Percentiles rank a stretch among this genome's conserved stretches.
Evolutionary conservation across 2,797 vertebrate species (phyloP).

Genomic region (Neosilurus mollespiculum): DNA sequence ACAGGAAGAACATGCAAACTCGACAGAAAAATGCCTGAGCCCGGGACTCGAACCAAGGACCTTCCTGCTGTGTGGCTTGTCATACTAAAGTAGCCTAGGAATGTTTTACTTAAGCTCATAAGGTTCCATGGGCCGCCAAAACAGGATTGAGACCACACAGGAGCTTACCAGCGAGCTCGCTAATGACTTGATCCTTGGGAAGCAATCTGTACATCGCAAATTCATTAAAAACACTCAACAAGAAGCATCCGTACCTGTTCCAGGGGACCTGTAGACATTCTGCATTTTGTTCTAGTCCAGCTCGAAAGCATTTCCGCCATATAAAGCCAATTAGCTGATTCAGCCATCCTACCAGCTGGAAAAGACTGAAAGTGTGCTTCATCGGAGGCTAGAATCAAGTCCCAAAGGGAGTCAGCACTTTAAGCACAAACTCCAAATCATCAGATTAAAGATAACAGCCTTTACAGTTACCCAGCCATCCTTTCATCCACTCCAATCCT

Average conservation of each 20-base stretch:
- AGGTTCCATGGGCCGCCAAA: not conserved
- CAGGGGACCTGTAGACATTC: not conserved
- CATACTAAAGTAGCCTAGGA: not conserved
- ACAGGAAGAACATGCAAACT: too few species aligned
- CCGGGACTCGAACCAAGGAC: too few species aligned
- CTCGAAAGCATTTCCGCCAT: not conserved
- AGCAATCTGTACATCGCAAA: not conserved
- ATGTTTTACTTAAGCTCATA: not conserved
- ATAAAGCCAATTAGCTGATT: slow-evolving; percentile 28
- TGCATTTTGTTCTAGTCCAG: slow-evolving; percentile 6
- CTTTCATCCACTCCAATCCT: not conserved
- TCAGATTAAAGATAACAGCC: slow-evolving; percentile 19
- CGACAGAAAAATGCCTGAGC: too few species aligned
- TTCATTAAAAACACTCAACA: not conserved
- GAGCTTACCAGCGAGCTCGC: not conserved
- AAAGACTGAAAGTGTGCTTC: slow-evolving; percentile 17
- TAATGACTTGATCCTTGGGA: not conserved
- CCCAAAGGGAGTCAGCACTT: slow-evolving; percentile 33
- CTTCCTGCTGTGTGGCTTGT: not conserved
- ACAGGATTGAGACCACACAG: not conserved
- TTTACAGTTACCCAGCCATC: slow-evolving; percentile 13
- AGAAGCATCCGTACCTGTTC: not conserved
- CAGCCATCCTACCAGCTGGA: slow-evolving; percentile 14
- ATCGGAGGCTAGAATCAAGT: not conserved
- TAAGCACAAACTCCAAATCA: slow-evolving; percentile 1